Evolutionary conservation across 1,140 invertebrate species (phyloP).

Genomic region (Trachelipus rathkii): DNA sequence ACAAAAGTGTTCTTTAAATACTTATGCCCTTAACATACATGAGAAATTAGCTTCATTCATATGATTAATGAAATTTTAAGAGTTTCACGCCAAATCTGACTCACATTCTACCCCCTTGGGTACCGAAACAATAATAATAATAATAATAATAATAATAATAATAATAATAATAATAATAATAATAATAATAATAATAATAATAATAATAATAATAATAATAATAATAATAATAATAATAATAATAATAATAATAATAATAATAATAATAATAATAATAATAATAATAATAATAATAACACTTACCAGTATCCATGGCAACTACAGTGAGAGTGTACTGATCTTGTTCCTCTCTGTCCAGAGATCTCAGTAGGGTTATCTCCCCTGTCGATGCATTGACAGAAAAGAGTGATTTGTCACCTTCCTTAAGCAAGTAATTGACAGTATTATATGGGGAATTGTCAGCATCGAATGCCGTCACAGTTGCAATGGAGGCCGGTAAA

Average conservation of each 20-base stretch:
- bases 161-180: constrained; percentile 4
- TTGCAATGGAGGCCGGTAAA: constrained; percentile 67
- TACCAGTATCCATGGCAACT: constrained; percentile 88
- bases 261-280: constrained; percentile 13
- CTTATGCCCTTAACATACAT: too few relatives aligned
- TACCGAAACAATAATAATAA: constrained; percentile 6
- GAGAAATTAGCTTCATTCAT: too few relatives aligned
- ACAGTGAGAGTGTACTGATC: constrained; percentile 72
- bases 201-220: constrained; percentile 1
- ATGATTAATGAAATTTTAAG: too few relatives aligned
- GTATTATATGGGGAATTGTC: constrained; percentile 85
- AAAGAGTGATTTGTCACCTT: constrained; percentile 79
- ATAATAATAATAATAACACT: constrained; percentile 48
- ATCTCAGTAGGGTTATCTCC: constrained; percentile 72
- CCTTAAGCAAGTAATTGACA: constrained; percentile 85
- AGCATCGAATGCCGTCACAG: constrained; percentile 78
- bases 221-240: constrained; percentile 12
- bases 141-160: constrained; percentile 3
- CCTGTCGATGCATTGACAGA: constrained; percentile 80
- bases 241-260: constrained; percentile 11
- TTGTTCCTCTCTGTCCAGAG: constrained; percentile 76
- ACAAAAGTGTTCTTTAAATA: too few relatives aligned
- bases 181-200: constrained; percentile 20
- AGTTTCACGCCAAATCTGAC: too few relatives aligned
- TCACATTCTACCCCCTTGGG: too few relatives aligned